These are phyloP conservation scores for Umimayanthus kanabou DNA, from an alignment of 92 coral and sea anemone genomes.

Conservation along the genomic window DNA sequence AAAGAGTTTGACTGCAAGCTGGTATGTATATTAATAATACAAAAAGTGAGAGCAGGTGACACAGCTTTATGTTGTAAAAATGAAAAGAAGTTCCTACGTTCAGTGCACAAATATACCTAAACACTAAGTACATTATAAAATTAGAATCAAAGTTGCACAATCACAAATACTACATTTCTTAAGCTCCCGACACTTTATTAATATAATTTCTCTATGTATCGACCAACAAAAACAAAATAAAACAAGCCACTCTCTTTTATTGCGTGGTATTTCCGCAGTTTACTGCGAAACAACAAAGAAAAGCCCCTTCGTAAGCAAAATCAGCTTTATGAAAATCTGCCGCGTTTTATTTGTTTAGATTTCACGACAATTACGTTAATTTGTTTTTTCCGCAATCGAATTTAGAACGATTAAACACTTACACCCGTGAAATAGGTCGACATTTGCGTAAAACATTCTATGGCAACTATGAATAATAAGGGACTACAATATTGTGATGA, in stretches of 20 bases:
- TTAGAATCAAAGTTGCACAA: not conserved
- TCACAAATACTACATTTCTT: not conserved
- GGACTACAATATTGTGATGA: not conserved
- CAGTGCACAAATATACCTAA: not conserved
- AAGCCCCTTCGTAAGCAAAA: not conserved
- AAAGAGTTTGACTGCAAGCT: not conserved
- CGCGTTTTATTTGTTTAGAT: not conserved
- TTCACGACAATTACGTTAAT: not conserved
- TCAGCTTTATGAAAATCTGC: conserved; percentile 3
- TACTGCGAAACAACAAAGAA: not conserved
- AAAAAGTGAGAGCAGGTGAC: not conserved
- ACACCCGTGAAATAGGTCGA: not conserved
- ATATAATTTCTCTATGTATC: not conserved
- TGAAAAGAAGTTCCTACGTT: not conserved
- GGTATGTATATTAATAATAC: not conserved
- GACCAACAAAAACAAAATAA: not conserved
- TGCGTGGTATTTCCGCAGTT: conserved; percentile 1
- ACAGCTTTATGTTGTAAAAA: not conserved
- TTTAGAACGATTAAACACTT: not conserved
- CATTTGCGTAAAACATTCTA: not conserved
- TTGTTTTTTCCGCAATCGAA: not conserved
- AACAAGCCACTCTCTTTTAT: not conserved
- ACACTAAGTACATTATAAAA: not conserved
- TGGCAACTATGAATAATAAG: not conserved
- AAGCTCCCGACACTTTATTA: not conserved